phyloP scores from a whole-genome alignment of 23 tunicate species.

The Pegea sp. region DNA sequence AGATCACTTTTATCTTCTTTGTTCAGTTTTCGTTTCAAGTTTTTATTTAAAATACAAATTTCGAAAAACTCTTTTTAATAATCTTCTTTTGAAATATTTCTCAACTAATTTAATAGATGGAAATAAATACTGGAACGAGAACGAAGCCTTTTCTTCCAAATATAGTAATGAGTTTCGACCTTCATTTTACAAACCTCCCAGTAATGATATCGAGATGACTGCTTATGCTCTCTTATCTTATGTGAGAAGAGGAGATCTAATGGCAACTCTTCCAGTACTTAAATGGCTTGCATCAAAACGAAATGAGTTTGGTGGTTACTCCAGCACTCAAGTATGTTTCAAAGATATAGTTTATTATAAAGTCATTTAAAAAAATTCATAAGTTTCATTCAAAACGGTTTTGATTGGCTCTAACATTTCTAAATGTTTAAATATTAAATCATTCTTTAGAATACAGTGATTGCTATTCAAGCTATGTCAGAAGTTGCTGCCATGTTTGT shows the following conservation, averaged over 20 bases:
- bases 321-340: constrained; percentile 42
- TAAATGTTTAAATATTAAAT: not conserved
- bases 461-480: constrained; percentile 74
- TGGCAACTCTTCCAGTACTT: constrained; percentile 21
- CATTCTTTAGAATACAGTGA: constrained; percentile 53
- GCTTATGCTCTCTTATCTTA: constrained; percentile 49
- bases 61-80: no score
- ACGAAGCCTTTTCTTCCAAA: constrained; percentile 3
- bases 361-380: no score
- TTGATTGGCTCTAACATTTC: not conserved
- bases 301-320: constrained; percentile 57
- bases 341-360: not conserved
- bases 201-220: constrained; percentile 77
- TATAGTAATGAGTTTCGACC: constrained; percentile 13
- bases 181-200: constrained; percentile 29
- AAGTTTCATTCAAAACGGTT: not conserved
- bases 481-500: constrained; percentile 20
- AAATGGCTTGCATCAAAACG: constrained; percentile 59
- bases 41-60: not conserved
- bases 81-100: no score
- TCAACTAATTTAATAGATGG: constrained; percentile 9
- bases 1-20: no score
- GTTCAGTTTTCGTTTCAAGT: no score
- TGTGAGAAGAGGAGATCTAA: constrained; percentile 9
- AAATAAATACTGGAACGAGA: constrained; percentile 16